Evolutionary conservation across 2,797 vertebrate genomes (phyloP).

Genomic region (Pelochelys cantorii): DNA sequence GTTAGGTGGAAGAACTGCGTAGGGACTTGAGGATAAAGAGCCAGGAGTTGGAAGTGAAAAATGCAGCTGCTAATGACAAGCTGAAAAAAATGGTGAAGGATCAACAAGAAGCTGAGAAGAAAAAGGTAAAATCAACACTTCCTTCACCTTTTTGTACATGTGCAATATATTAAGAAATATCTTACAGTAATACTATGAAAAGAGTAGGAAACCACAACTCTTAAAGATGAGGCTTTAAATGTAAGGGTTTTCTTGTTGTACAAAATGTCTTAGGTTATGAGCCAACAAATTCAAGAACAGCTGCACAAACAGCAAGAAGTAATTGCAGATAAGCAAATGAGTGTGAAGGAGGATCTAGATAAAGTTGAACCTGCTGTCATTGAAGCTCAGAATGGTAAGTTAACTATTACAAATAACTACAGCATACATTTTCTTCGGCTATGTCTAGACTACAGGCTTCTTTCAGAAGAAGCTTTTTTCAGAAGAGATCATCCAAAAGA

Average conservation of each 20-base stretch:
- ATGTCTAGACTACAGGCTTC: too few species aligned
- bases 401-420: not conserved
- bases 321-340: slow-evolving; percentile 97
- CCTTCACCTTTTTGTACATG: not conserved
- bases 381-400: slow-evolving; percentile 97
- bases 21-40: slow-evolving; percentile 98
- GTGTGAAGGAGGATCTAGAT: slow-evolving; percentile 95
- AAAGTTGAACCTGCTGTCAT: slow-evolving; percentile 98
- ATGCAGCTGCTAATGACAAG: slow-evolving; percentile 98
- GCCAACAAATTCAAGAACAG: slow-evolving; percentile 98
- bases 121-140: slow-evolving; percentile 85
- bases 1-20: slow-evolving; percentile 95
- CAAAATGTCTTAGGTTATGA: slow-evolving; percentile 89
- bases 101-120: slow-evolving; percentile 99
- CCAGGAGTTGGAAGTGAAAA: slow-evolving; percentile 98
- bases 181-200: not conserved
- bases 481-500: too few species aligned
- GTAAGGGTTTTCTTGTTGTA: not conserved
- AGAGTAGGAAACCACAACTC: not conserved
- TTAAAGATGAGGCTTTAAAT: not conserved
- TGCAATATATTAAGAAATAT: not conserved
- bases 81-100: slow-evolving; percentile 99
- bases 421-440: too few species aligned
- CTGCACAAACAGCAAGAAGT: slow-evolving; percentile 97
- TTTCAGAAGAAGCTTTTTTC: too few species aligned